Evolutionary conservation across 2,888 invertebrate genomes (phyloP).

Genomic region (Caenorhabditis wallacei): DNA sequence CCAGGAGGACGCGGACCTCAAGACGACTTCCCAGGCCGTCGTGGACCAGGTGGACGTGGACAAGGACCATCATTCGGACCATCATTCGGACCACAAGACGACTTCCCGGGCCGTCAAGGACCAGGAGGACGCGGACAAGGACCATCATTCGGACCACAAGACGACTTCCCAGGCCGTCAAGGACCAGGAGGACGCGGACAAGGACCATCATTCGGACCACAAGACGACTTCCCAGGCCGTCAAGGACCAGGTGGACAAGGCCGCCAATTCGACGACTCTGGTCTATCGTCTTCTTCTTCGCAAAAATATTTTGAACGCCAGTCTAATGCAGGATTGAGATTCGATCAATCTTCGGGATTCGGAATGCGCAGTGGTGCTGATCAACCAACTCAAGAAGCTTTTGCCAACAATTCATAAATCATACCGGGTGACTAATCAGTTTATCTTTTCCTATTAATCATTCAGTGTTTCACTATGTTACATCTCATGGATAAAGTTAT

Average conservation of each 20-base stretch:
- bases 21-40: no score
- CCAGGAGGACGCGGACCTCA: constrained; percentile 18
- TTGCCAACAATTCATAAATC: constrained; percentile 15
- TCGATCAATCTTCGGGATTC: constrained; percentile 57
- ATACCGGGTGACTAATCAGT: constrained; percentile 10
- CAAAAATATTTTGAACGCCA: constrained; percentile 50
- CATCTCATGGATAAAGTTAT: constrained; percentile 27
- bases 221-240: not conserved
- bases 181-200: constrained; percentile 16
- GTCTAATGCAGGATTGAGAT: constrained; percentile 24
- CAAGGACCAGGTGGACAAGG: constrained; percentile 13
- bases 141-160: constrained; percentile 10
- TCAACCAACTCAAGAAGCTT: not conserved
- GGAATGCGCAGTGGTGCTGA: constrained; percentile 35
- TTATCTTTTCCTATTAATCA: not conserved
- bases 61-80: constrained; percentile 28
- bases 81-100: constrained; percentile 6
- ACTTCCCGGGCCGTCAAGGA: no score
- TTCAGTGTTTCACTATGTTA: constrained; percentile 5
- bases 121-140: constrained; percentile 30
- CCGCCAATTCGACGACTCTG: constrained; percentile 45
- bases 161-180: no score
- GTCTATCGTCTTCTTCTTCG: not conserved
- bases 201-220: constrained; percentile 30
- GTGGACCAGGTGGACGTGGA: not conserved